phyloP scores from a whole-genome alignment of 2,888 invertebrate genomes.

The Apodemia zela region DNA sequence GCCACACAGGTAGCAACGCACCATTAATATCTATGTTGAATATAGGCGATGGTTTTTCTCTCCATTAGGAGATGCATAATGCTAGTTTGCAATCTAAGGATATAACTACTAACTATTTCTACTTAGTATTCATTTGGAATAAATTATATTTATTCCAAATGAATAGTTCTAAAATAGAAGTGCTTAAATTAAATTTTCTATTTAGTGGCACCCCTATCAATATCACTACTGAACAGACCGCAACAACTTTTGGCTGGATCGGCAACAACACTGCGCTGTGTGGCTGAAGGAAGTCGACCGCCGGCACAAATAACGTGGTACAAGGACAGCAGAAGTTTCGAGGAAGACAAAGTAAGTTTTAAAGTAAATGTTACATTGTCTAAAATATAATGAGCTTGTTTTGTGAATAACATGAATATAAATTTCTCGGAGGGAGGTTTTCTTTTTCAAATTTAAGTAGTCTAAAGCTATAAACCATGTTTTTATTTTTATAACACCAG shows the following conservation, averaged over 20 bases:
- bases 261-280: constrained; percentile 89
- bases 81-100: too few species aligned
- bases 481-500: too few species aligned
- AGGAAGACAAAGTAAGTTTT: constrained; percentile 84
- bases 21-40: too few species aligned
- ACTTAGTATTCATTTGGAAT: too few species aligned
- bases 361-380: background rate
- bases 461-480: too few species aligned
- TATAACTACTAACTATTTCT: too few species aligned
- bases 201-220: constrained; percentile 89
- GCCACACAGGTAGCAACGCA: too few species aligned
- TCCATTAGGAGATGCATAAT: too few species aligned
- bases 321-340: constrained; percentile 87
- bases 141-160: too few species aligned
- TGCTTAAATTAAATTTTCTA: constrained; percentile 5
- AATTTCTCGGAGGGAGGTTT: background rate
- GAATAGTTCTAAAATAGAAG: too few species aligned
- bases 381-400: background rate
- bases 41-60: too few species aligned
- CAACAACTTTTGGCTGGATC: constrained; percentile 87
- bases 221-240: constrained; percentile 87
- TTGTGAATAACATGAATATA: background rate
- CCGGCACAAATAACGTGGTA: constrained; percentile 91
- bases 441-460: background rate
- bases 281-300: constrained; percentile 91